Conservation (phyloP, 2,888 invertebrate genomes). For the Standfussiana lucernea region DNA sequence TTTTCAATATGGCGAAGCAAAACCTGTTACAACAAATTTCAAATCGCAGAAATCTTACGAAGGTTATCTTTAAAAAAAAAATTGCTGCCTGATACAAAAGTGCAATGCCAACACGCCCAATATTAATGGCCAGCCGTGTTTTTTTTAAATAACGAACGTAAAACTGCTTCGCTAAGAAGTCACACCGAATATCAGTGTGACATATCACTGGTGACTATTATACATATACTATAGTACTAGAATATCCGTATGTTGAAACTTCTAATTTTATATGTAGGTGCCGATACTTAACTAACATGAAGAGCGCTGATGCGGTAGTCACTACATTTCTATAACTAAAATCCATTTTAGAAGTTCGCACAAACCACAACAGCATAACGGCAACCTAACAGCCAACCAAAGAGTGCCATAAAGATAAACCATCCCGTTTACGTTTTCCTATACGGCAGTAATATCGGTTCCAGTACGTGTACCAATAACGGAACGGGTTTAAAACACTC, state of each 20-base stretch:
- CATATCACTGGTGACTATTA: too few relatives aligned
- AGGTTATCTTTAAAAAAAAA: background rate
- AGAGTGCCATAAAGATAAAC: slow-evolving; percentile 49
- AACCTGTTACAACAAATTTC: background rate
- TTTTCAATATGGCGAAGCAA: background rate
- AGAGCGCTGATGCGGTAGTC: background rate
- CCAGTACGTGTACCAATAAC: slow-evolving; percentile 49
- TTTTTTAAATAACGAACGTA: background rate
- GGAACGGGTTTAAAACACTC: slow-evolving; percentile 43
- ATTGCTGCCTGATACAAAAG: background rate
- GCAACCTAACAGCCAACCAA: background rate
- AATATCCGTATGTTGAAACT: too few relatives aligned
- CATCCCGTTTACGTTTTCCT: slow-evolving; percentile 31
- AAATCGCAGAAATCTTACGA: background rate
- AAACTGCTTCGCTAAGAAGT: background rate
- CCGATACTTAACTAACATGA: background rate
- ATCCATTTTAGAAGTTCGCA: background rate
- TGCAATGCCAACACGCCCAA: background rate
- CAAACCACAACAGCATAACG: slow-evolving; percentile 1
- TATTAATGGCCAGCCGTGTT: background rate
- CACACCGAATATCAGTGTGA: too few relatives aligned
- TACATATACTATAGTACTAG: too few relatives aligned
- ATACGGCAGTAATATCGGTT: slow-evolving; percentile 38
- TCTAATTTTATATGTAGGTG: background rate
- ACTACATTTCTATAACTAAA: background rate